Evolutionary conservation across 2,888 invertebrate genomes (phyloP).

Genomic region (Lucinisca nassula): DNA sequence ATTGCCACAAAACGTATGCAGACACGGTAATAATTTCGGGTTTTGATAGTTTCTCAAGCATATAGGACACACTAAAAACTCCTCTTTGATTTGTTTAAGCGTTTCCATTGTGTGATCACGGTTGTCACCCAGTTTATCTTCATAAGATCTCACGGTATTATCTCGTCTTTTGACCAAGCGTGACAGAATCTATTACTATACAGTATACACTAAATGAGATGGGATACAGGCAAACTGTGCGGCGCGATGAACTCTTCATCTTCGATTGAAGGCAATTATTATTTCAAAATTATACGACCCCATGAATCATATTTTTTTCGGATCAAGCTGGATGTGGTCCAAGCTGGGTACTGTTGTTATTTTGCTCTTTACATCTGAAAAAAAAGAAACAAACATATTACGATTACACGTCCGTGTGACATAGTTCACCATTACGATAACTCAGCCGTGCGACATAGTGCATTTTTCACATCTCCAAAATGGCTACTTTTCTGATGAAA

Average conservation of each 20-base stretch:
- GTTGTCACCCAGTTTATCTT: not conserved
- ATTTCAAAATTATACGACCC: not conserved
- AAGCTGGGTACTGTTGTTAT: no score
- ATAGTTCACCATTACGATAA: no score
- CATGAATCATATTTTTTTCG: not conserved
- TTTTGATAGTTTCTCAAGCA: slow-evolving; percentile 67
- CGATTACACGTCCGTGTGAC: no score
- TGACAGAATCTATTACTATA: not conserved
- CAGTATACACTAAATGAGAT: not conserved
- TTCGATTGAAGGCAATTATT: not conserved
- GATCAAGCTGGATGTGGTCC: no score
- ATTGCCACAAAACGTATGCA: slow-evolving; percentile 72
- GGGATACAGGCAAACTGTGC: not conserved
- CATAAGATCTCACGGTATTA: not conserved
- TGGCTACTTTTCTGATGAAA: no score
- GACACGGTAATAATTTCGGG: slow-evolving; percentile 73
- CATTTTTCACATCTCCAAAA: no score
- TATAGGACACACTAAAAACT: slow-evolving; percentile 74
- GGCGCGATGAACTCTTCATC: not conserved
- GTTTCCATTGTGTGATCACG: slow-evolving; percentile 60
- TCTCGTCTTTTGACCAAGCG: not conserved
- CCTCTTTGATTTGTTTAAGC: slow-evolving; percentile 73
- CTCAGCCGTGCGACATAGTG: no score
- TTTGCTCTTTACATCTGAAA: no score
- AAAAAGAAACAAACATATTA: no score